Evolutionary conservation across 2,113 vertebrate genomes (phyloP).

Genomic region (Halichoeres trimaculatus): DNA sequence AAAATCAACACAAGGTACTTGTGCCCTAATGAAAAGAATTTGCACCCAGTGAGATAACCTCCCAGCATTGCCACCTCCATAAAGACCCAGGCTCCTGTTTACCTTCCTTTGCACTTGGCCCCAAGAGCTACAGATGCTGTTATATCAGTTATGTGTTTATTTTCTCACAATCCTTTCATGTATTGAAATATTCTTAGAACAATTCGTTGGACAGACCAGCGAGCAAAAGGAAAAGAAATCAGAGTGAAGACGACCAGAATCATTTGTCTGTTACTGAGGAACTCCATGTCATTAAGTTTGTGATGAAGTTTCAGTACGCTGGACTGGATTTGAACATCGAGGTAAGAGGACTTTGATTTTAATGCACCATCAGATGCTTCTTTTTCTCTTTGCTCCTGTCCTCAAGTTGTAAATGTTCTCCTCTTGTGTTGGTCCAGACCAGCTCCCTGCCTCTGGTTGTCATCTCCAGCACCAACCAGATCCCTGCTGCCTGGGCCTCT

Average conservation of each 20-base stretch:
- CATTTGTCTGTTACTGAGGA: conserved; percentile 92
- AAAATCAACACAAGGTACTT: too few species aligned
- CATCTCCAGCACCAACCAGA: conserved; percentile 89
- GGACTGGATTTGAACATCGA: conserved; percentile 85
- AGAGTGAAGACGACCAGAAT: conserved; percentile 73
- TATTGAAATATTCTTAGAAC: background rate
- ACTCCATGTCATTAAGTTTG: conserved; percentile 92
- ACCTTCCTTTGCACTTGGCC: too few species aligned
- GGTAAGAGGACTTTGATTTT: conserved; percentile 76
- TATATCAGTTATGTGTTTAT: background rate
- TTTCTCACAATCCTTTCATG: background rate
- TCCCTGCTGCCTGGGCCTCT: conserved; percentile 93
- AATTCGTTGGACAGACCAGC: background rate
- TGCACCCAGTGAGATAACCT: too few species aligned
- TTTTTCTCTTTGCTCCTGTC: background rate
- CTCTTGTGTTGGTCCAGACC: conserved; percentile 65
- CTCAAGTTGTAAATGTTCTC: background rate
- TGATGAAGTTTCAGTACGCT: conserved; percentile 86
- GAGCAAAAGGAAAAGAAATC: background rate
- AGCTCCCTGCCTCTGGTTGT: conserved; percentile 83
- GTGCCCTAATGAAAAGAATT: too few species aligned
- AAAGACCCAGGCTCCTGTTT: too few species aligned
- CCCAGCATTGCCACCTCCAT: too few species aligned
- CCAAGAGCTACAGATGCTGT: background rate
- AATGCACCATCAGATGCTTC: background rate